Evolutionary conservation across 1,140 invertebrate genomes (phyloP), one percentile per base, ranked within the genome.

Genomic region (Saccostrea echinata): DNA sequence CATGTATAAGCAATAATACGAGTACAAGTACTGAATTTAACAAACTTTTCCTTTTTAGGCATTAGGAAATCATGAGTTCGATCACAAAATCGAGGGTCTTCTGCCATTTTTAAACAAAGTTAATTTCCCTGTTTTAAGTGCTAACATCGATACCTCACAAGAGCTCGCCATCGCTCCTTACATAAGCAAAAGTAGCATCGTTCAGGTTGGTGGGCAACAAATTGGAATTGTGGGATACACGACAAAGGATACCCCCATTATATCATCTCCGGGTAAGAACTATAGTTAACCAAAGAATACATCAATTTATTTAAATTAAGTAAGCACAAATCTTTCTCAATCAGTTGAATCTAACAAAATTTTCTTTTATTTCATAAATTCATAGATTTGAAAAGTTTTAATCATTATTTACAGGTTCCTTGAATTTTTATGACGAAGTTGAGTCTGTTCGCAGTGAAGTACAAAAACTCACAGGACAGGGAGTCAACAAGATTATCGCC

Each of bases 61-160:
- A 21, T 95, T 99, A 82, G 98, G 98, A 35, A 99, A 99, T 92
- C 98, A 99, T 92, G 98, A 99, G 94, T 98, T 99, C 92, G 98
- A 99, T 93, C 96, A 97, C 86, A 97, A 97, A 0, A 95, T 97
- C 0, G 92, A 94, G 2, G 97, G 97, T 13, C 93, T 98, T 6
- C 95, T 97, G n/a, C 97, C 97, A 1, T 98, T 98, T 93, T 94
- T 98, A 9, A 94, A 97, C 43, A 96, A 96, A 33, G 94, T 96
- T 1, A 95, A 95, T 0, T 97, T 97, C 89, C 97, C 98, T 0
- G 95, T 98, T 0, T 92, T 99, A 0, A 96, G 96, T 1, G 95
- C 97, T 57, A 99, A 99, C 94, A 95, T 98, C 13, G 96, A 98
- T 90, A 95, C 97, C 0, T 95, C 95, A 0, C 93, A 95, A 0